Evolutionary conservation across 2,888 invertebrate genomes (phyloP), one percentile per base, ranked within the genome.

Genomic region (Elysia crispata): DNA sequence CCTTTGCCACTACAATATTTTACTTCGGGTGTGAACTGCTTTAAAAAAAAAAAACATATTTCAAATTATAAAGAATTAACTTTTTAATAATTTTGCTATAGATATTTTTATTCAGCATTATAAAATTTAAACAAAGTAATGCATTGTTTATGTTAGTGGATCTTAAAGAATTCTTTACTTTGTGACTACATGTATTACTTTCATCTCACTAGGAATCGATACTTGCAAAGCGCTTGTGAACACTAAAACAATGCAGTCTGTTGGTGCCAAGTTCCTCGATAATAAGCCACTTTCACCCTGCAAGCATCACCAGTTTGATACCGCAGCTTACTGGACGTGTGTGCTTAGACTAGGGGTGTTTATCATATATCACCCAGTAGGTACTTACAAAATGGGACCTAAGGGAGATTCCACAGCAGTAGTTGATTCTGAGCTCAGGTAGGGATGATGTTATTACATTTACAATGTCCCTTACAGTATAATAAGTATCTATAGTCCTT

Each of bases 331-430:
- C 75, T 86, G 86, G 86, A 75, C 78, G 64, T 86, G 83, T 62
- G 69, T 81, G 57, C 54, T 86, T 20, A 69, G 82, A 49, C 73
- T 57, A 30, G 76, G 81, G 23, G 62, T 83, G 0, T 28, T 76
- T 3, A 83, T 83, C 11, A 76, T 77, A 31, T 85, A 82, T 90
- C 96, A 97, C 91, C 95, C 94, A 0, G 95, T 94, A 0, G 96
- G 96, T 0, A 95, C 95, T 0, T 95, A 95, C 87, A 94, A 94
- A 25, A 95, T 96, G 89, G 96, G 95, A 0, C 89, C 82, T n/a
- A 79, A 30, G 0, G 86, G 88, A 6, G 92, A 93, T 80, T 73
- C 82, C 0, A 86, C 89, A 89, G 93, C 94, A 1, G 96, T 96
- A 0, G 95, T 96, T 0, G 95, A 96, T 87, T 92, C 94, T 1